Percentiles rank a stretch among this genome's conserved stretches.
phyloP scores from a whole-genome alignment of 2,888 invertebrate species.

The Napeogenes sylphis region DNA sequence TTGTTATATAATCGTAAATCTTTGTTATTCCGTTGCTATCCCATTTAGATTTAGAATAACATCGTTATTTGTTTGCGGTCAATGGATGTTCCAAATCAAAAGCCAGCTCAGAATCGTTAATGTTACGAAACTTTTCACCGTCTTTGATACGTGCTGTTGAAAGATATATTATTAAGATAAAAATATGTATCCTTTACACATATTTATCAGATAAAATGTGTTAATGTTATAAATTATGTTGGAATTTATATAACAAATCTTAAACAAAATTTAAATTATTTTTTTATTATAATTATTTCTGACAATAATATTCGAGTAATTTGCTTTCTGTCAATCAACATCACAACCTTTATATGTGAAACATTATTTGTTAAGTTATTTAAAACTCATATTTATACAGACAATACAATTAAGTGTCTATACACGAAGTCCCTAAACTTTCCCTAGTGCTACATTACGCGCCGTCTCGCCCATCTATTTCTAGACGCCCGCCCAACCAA shows the following conservation, averaged over 20 bases:
- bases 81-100: constrained; percentile 15
- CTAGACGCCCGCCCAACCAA: constrained; percentile 70
- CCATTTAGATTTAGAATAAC: too few relatives aligned
- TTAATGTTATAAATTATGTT: constrained; percentile 8
- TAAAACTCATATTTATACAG: neutral
- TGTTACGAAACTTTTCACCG: constrained; percentile 19
- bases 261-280: too few relatives aligned
- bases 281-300: too few relatives aligned
- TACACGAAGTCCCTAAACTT: constrained; percentile 1
- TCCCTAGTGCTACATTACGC: constrained; percentile 57
- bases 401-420: neutral
- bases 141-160: constrained; percentile 16
- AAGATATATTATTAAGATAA: constrained; percentile 23
- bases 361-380: neutral
- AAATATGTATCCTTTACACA: constrained; percentile 17
- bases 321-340: too few relatives aligned
- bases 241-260: too few relatives aligned
- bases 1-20: too few relatives aligned
- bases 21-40: too few relatives aligned
- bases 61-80: neutral
- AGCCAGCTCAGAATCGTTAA: constrained; percentile 16
- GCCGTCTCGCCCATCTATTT: constrained; percentile 67
- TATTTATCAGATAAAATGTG: constrained; percentile 15
- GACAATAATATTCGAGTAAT: too few relatives aligned
- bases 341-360: too few relatives aligned